Percentiles rank a stretch among this genome's conserved stretches.
Evolutionary conservation across 2,888 invertebrate genomes (phyloP).

Genomic region (Drosophila picticornis): DNA sequence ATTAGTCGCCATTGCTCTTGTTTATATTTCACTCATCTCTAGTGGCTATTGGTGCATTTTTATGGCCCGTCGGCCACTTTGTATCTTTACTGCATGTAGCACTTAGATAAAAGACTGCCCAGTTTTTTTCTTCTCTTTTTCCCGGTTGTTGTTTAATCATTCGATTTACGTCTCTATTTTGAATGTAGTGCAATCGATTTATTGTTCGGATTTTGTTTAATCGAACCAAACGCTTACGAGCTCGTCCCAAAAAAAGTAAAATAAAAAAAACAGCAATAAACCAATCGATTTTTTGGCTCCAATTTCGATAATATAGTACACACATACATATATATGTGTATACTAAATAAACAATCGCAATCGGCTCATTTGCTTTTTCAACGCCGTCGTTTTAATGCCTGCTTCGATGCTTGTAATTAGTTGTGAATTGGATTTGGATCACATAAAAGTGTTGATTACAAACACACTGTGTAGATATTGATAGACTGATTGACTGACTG

Average conservation of each 20-base stretch:
- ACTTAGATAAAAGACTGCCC: slow-evolving; percentile 15
- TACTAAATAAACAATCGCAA: slow-evolving; percentile 62
- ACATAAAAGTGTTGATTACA: slow-evolving; percentile 79
- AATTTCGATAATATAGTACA: not conserved
- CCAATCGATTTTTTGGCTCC: slow-evolving; percentile 26
- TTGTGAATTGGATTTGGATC: slow-evolving; percentile 77
- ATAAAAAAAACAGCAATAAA: slow-evolving; percentile 27
- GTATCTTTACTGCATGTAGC: slow-evolving; percentile 39
- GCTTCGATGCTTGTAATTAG: slow-evolving; percentile 69
- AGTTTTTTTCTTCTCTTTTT: slow-evolving; percentile 20
- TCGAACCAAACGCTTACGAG: slow-evolving; percentile 29
- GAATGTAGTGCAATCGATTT: slow-evolving; percentile 62
- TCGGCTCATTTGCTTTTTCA: slow-evolving; percentile 58
- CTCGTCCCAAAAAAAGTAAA: slow-evolving; percentile 14
- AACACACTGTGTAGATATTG: slow-evolving; percentile 20
- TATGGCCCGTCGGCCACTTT: slow-evolving; percentile 37
- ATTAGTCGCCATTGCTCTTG: not conserved
- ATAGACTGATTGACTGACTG: slow-evolving; percentile 21
- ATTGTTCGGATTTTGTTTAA: slow-evolving; percentile 40
- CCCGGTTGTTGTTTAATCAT: slow-evolving; percentile 19
- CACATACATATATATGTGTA: not conserved
- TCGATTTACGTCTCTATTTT: slow-evolving; percentile 70
- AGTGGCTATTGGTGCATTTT: slow-evolving; percentile 25
- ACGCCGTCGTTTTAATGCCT: slow-evolving; percentile 56
- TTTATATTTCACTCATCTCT: slow-evolving; percentile 20